Conservation (phyloP, 1,140 invertebrate genomes). For the Apis florea region DNA sequence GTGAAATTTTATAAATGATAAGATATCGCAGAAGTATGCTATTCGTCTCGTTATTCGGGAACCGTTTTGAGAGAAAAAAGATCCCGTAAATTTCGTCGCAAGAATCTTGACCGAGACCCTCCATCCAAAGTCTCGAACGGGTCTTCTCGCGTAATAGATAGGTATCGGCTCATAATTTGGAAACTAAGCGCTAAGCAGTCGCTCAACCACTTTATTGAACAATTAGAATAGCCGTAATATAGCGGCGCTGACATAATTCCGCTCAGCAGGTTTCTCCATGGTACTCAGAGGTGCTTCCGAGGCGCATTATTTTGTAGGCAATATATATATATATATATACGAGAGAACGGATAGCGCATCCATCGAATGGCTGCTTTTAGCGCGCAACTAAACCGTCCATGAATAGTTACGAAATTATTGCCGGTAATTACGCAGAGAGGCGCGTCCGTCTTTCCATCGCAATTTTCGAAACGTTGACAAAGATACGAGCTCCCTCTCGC, state of each 20-base stretch:
- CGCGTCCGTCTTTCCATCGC: slow-evolving; percentile 25
- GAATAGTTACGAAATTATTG: slow-evolving; percentile 47
- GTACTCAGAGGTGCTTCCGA: slow-evolving; percentile 49
- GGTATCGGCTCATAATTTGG: not conserved
- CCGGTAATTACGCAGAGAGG: slow-evolving; percentile 45
- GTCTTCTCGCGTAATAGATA: not conserved
- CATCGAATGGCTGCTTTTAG: slow-evolving; percentile 52
- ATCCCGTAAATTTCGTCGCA: too few species aligned
- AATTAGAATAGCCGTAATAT: slow-evolving; percentile 48
- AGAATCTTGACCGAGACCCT: too few species aligned
- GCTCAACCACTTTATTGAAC: slow-evolving; percentile 36
- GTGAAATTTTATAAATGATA: too few species aligned
- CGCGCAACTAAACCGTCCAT: slow-evolving; percentile 30
- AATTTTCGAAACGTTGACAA: slow-evolving; percentile 31
- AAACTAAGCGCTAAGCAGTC: not conserved
- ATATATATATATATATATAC: slow-evolving; percentile 1
- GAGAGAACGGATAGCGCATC: slow-evolving; percentile 26
- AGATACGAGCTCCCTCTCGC: not conserved
- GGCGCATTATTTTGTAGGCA: slow-evolving; percentile 46
- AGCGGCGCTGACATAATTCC: slow-evolving; percentile 37
- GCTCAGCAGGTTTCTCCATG: slow-evolving; percentile 38
- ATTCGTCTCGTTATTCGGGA: too few species aligned
- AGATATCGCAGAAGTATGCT: too few species aligned
- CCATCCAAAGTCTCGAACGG: too few species aligned
- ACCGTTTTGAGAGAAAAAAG: too few species aligned